Base-by-base conservation (phyloP, 2,797 vertebrate species). In the Otolemur crassicaudatus region DNA sequence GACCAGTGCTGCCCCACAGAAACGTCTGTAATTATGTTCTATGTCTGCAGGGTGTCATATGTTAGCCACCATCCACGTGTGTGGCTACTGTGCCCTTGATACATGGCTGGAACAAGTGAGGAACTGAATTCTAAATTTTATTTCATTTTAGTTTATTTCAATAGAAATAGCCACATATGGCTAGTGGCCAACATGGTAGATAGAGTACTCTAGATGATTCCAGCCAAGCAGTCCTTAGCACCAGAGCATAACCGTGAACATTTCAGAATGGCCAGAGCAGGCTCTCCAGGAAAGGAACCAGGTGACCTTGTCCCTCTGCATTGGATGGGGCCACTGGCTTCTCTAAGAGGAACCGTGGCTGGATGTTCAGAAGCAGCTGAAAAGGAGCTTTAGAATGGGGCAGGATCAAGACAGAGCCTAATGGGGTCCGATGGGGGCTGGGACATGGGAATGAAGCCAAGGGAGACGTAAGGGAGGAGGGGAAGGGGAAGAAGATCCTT, bases 131-230 rank as follows among this genome's bases (percentile, higher is more conserved):
- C 40, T 81, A 31, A 19, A 79, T 49, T 73, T 81, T 27, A 90
- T 92, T 93, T 83, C 7, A 83, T 94, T 86, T 95, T 67, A 91
- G 84, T 96, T 80, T 58, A 83, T 61, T 77, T 86, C 70, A 91
- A 77, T 65, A 46, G 34, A 82, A 56, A 83, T 34, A 87, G n/a
- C 46, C n/a, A 40, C 16, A 27, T 53, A 46, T 61, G 34, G 29
- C n/a, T 73, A 58, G 7, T 19, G 53, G 27, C n/a, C 81, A 84
- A 43, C 19, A 46, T 31, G 67, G 1, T 80, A 46, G 25, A 67
- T 8, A 61, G 56, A 22, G 31, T 10, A 7, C 11, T 58, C 69
- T 46, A 81, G 58, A 34, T 58, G 61, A 63, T 63, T 86, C 46
- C 61, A 84, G 37, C 6, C 72, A n/a, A 76, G 61, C 0, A 4